A percentile compares a stretch with the other conserved stretches of the same genome.
Evolutionary conservation across 2,113 vertebrate genomes (phyloP).

Genomic region (Poecilia latipinna): DNA sequence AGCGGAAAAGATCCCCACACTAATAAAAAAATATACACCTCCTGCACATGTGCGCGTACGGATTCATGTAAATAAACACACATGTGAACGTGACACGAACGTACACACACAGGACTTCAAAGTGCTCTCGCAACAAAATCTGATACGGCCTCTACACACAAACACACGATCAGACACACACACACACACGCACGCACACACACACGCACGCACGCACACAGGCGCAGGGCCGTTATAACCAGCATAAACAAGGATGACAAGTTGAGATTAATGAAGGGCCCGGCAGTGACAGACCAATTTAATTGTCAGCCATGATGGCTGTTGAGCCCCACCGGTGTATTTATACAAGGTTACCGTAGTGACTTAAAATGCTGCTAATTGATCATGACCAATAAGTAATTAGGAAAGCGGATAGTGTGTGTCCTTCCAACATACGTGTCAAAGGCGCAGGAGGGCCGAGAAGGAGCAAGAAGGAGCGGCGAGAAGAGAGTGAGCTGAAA

Average conservation of each 20-base stretch:
- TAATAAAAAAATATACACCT: constrained; percentile 51
- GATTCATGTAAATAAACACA: constrained; percentile 68
- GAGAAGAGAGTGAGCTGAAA: constrained; percentile 19
- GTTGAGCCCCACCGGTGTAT: constrained; percentile 91
- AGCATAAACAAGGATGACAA: constrained; percentile 98
- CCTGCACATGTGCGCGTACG: constrained; percentile 29
- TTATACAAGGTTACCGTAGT: constrained; percentile 86
- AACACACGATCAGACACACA: constrained; percentile 48
- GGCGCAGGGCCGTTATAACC: constrained; percentile 82
- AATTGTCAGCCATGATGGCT: constrained; percentile 95
- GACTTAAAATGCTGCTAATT: constrained; percentile 90
- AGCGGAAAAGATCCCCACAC: constrained; percentile 73
- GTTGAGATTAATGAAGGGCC: constrained; percentile 98
- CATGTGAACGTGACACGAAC: constrained; percentile 45
- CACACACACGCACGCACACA: constrained; percentile 59
- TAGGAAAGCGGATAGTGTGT: constrained; percentile 69
- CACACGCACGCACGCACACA: constrained; percentile 27
- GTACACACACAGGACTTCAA: constrained; percentile 48
- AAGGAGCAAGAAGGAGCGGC: background rate
- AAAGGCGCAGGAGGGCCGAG: constrained; percentile 27
- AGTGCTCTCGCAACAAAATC: constrained; percentile 31
- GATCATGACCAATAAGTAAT: constrained; percentile 94
- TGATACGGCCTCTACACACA: constrained; percentile 35
- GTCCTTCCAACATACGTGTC: constrained; percentile 59
- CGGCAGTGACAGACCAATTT: constrained; percentile 93